phyloP scores from a whole-genome alignment of 1,140 invertebrate species.

The Leucophenga varia region DNA sequence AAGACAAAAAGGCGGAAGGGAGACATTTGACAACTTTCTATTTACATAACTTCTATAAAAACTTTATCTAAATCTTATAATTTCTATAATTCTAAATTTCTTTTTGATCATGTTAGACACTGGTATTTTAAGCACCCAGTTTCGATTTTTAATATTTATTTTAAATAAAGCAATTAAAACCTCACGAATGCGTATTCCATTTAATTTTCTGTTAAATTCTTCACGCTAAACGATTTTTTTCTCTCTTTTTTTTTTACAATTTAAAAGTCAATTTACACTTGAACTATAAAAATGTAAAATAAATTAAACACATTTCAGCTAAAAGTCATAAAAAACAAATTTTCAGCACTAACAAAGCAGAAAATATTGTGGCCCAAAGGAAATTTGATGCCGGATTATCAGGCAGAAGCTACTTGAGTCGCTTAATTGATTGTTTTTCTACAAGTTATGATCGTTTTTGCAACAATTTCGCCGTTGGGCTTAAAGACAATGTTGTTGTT shows the following conservation, averaged over 20 bases:
- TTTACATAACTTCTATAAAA: too few species aligned
- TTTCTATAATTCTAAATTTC: too few species aligned
- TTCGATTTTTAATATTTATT: too few species aligned
- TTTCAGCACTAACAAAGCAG: not conserved
- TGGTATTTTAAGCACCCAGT: too few species aligned
- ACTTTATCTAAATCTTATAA: too few species aligned
- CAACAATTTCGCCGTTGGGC: not conserved
- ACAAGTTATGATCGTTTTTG: conserved; percentile 30
- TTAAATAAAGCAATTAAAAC: too few species aligned
- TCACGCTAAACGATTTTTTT: too few species aligned
- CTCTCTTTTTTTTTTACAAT: conserved; percentile 36
- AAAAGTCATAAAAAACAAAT: not conserved
- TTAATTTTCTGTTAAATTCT: too few species aligned
- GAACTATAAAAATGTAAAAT: conserved; percentile 54
- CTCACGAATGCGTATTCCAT: too few species aligned
- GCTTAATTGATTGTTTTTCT: conserved; percentile 54
- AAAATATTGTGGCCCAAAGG: conserved; percentile 11
- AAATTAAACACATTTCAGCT: conserved; percentile 35
- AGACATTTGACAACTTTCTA: too few species aligned
- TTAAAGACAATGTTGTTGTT: too few species aligned
- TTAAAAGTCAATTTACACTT: conserved; percentile 54
- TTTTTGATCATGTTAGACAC: conserved; percentile 8
- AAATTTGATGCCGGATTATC: conserved; percentile 6
- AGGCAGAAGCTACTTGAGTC: conserved; percentile 37
- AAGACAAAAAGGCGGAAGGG: too few species aligned